These are phyloP conservation scores for Paratilapia polleni DNA, from an alignment of 2,113 vertebrate species.

Conservation along the genomic window DNA sequence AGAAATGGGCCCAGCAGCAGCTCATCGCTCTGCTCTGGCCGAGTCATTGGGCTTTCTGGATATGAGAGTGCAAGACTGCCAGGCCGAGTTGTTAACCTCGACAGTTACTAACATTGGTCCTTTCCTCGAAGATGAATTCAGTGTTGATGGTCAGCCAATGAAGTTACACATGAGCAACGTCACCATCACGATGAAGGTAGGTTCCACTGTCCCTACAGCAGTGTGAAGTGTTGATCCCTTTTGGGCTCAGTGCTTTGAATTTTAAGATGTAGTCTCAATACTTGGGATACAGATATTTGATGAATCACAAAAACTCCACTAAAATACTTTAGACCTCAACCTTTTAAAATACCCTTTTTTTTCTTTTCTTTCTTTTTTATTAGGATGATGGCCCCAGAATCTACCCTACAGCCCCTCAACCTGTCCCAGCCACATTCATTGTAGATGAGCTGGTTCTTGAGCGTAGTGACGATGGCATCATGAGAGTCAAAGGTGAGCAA, in stretches of 20 bases:
- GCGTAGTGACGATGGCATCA: slow-evolving; percentile 87
- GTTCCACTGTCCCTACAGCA: background rate
- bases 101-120: slow-evolving; percentile 87
- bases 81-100: slow-evolving; percentile 85
- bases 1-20: slow-evolving; percentile 83
- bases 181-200: slow-evolving; percentile 88
- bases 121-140: slow-evolving; percentile 93
- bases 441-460: slow-evolving; percentile 86
- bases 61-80: slow-evolving; percentile 80
- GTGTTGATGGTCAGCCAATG: slow-evolving; percentile 88
- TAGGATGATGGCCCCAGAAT: slow-evolving; percentile 92
- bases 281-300: background rate
- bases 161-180: slow-evolving; percentile 86
- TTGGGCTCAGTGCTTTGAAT: background rate
- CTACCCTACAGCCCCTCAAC: slow-evolving; percentile 90
- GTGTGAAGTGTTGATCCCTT: background rate
- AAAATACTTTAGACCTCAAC: background rate
- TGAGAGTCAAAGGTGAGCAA: slow-evolving; percentile 86
- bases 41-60: slow-evolving; percentile 85
- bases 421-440: slow-evolving; percentile 86
- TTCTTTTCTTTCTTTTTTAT: background rate
- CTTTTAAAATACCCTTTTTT: accelerated
- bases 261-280: background rate
- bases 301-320: background rate
- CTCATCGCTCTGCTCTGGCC: slow-evolving; percentile 79